Conservation (phyloP, 2,888 invertebrate genomes). For the Adineta ricciae region DNA sequence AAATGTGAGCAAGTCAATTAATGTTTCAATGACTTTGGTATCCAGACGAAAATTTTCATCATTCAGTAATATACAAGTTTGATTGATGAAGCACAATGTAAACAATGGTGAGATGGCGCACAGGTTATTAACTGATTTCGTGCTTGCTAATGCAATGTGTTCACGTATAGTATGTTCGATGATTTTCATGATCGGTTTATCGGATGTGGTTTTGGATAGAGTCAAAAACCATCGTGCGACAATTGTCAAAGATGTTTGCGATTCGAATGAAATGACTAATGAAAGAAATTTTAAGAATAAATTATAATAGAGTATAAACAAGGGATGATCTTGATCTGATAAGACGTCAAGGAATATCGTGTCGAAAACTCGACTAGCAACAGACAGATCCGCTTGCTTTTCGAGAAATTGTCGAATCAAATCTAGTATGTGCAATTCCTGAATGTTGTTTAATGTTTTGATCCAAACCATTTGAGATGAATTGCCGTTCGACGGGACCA, state of each 20-base stretch:
- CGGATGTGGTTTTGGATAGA: not conserved
- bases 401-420: not conserved
- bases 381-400: not conserved
- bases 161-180: not conserved
- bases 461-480: not conserved
- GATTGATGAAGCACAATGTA: conserved; percentile 7
- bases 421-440: conserved; percentile 1
- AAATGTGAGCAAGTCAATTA: not conserved
- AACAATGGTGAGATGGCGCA: not conserved
- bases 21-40: not conserved
- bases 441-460: conserved; percentile 19
- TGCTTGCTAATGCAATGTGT: not conserved
- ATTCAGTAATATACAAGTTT: conserved; percentile 8
- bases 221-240: conserved; percentile 10
- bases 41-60: not conserved
- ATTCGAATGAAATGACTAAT: not conserved
- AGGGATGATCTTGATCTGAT: not conserved
- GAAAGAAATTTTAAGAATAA: conserved; percentile 13
- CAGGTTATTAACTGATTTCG: not conserved
- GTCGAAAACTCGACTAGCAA: not conserved
- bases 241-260: not conserved
- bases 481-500: not conserved
- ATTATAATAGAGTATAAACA: conserved; percentile 20
- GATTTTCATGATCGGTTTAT: not conserved
- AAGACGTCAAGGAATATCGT: not conserved